Base-by-base conservation (phyloP, 92 coral and sea anemone species). In the Zoanthus sansibaricus region DNA sequence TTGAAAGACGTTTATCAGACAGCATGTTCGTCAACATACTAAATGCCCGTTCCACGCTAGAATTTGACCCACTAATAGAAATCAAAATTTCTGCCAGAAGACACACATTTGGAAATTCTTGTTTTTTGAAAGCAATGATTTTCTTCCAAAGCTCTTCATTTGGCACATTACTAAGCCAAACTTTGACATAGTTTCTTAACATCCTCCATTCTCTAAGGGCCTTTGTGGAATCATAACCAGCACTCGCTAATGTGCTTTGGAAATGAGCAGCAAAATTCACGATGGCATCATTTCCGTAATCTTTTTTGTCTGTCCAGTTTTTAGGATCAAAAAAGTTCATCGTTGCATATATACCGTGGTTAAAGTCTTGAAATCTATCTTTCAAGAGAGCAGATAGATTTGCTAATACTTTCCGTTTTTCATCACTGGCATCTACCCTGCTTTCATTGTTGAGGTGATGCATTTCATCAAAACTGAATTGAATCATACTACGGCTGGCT, bases 81-180 rank as follows among this genome's bases (percentile, higher is more conserved):
- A 82, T 67, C 55, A 82, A 82, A 67, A 82, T 66, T 66, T 82
- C 77, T 48, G 33, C 86, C 37, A 83, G 87, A 48, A 33, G 37
- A 68, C 66, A 69, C 61, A 83, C 87, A 71, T 83, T 83, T 68
- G 87, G 77, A 75, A 67, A 69, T 47, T 83, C 78, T 46, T 58
- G 18, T 58, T 68, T 83, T 71, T 83, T 83, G 76, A 83, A 83
- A 71, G 64, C 76, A 68, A 83, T 70, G 69, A 70, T 83, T 75
- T 83, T 83, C 87, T 83, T 67, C 87, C 87, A 83, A 70, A 83
- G 77, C 71, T 83, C 77, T 83, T 83, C 73, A 68, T 46, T 56
- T 46, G 71, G 9, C 44, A 69, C 87, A 44, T 67, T 83, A 9
- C 86, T 80, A 20, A 30, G 86, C 86, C 86, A 25, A 69, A 69